Evolutionary conservation across 2,113 vertebrate species (phyloP), one percentile per base, ranked within the genome.

Genomic region (Egretta garzetta): DNA sequence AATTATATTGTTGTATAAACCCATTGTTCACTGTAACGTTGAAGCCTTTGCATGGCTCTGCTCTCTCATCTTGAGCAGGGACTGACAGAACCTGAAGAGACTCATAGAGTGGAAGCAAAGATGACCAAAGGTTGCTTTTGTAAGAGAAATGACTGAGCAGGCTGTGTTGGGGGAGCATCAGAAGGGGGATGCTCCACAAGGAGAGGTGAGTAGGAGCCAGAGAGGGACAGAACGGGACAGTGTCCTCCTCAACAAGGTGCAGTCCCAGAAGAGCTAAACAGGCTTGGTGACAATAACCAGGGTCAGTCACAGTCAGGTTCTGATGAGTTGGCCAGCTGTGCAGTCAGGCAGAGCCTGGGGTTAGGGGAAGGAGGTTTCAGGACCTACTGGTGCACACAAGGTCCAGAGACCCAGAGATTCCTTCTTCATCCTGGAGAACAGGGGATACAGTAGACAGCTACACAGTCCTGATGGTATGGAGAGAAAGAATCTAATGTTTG

Each of bases 61-160:
- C 23, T 74, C 8, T 79, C 49, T 75, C 1, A 0, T 68, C 32
- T 58, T 0, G 0, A 58, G 35, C 30, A 75, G 6, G 28, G 26
- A 74, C 53, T 35, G 14, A 26, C 9, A 82, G n/a, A 87, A 60
- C 43, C 58, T 66, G 52, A 47, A 67, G 39, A 77, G 9, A 28
- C 9, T 49, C 20, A 47, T 6, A 53, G 43, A 32, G 16, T 18
- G 4, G 43, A 28, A 64, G 10, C 30, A 76, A 52, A 10, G 28
- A 23, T 70, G 41, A n/a, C 14, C 4, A 58, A 58, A 72, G 30
- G 5, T 8, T 77, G 30, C 14, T 59, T 59, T 64, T 64, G 10
- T 26, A 76, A 64, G 28, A 47, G 49, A 4, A 39, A 23, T 20
- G 62, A 15, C 24, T 62, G 27, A n/a, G 23, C 21, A 86, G 49